Base-by-base conservation (phyloP, 2,888 invertebrate genomes). In the Fissipunctia ypsillon region DNA sequence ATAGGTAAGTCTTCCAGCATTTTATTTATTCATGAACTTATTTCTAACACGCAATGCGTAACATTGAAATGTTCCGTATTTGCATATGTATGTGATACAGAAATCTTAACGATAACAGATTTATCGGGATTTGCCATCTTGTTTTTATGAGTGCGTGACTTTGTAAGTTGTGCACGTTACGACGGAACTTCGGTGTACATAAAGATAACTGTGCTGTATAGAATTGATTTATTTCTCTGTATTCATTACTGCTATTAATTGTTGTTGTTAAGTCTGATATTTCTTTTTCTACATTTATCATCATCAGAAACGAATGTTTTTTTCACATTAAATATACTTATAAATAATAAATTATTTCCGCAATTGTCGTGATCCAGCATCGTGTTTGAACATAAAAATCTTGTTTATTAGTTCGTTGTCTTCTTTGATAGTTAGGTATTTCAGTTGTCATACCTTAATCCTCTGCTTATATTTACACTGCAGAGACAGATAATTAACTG, bases 101-200 rank as follows among this genome's bases (percentile, higher is more conserved):
- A 89, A 90, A 91, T 91, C 91, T 90, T 90, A 90, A 90, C 91
- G 90, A 91, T 91, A 88, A 88, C 84, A 87, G 87, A 88, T 88
- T 92, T 91, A 92, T 92, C 90, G 87, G 81, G 79, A 87, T 89
- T 84, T 85, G 86, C 90, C 82, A 91, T 91, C 91, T 91, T 86
- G 83, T 88, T 83, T 90, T 90, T 90, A 88, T 90, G 84, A 80
- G 85, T 87, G 83, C 91, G 91, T 91, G 91, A 86, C 86, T 85
- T 43, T 64, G 71, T 82, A 79, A 85, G 75, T 85, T 83, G 77
- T 83, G 79, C 78, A 87, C 75, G 82, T 88, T 88, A 88, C 83
- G 80, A 84, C 76, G 69, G 71, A 76, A 79, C 81, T 81, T 84
- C 73, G 78, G 72, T 84, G 83, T 83, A 85, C 83, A 81, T 88